Percentiles rank a stretch among this genome's conserved stretches.
phyloP scores from a whole-genome alignment of 2,888 invertebrate genomes.

The Sesia bembeciformis region DNA sequence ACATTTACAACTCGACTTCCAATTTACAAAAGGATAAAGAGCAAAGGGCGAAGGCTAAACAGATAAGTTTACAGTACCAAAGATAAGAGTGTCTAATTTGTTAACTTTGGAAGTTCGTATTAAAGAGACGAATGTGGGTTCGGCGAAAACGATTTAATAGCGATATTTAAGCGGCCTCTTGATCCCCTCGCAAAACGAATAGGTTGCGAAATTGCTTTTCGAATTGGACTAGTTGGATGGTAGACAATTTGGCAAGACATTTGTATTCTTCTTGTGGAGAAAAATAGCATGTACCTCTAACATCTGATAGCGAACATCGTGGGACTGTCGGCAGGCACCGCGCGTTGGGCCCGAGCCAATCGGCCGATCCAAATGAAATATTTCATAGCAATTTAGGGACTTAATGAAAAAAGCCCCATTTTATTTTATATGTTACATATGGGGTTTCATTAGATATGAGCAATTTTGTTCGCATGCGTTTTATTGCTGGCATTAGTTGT shows the following conservation, averaged over 20 bases:
- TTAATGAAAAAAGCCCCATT: constrained; percentile 38
- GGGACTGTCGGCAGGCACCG: constrained; percentile 38
- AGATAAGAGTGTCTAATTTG: constrained; percentile 40
- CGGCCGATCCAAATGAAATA: constrained; percentile 57
- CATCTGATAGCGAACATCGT: constrained; percentile 61
- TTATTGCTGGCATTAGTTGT: no score
- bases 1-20: constrained; percentile 3
- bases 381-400: constrained; percentile 45
- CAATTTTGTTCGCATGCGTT: no score
- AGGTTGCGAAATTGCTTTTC: constrained; percentile 71
- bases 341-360: constrained; percentile 62
- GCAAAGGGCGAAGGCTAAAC: constrained; percentile 13
- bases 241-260: constrained; percentile 73
- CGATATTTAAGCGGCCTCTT: constrained; percentile 66
- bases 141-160: constrained; percentile 57
- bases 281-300: constrained; percentile 66
- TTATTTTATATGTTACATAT: no score
- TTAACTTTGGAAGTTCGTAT: constrained; percentile 39
- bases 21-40: constrained; percentile 6
- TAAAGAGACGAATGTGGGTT: constrained; percentile 51
- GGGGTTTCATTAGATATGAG: no score
- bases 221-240: constrained; percentile 70
- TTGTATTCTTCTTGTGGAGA: constrained; percentile 71
- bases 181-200: constrained; percentile 70
- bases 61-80: constrained; percentile 24